phyloP scores from a whole-genome alignment of 2,888 invertebrate species.

The Campoplex capitator region DNA sequence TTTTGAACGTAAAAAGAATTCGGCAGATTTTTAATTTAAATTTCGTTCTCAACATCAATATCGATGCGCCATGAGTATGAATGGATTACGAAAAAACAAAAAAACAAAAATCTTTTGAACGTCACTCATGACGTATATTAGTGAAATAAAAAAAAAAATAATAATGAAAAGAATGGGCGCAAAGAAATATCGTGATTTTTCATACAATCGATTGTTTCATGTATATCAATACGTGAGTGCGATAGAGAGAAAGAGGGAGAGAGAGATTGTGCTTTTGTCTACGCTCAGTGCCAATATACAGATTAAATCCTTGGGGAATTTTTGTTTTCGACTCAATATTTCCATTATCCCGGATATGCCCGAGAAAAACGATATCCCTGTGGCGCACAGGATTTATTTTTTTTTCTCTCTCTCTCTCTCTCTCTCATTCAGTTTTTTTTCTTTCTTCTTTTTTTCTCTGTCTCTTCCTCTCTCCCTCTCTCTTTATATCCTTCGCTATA shows the following conservation, averaged over 20 bases:
- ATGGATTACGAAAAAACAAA: neutral
- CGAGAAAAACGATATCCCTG: constrained; percentile 64
- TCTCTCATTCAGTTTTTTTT: constrained; percentile 24
- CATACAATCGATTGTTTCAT: constrained; percentile 45
- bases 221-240: constrained; percentile 6
- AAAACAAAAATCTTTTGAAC: neutral
- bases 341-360: constrained; percentile 63
- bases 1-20: neutral
- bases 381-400: constrained; percentile 48
- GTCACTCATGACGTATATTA: neutral
- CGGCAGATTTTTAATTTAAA: neutral
- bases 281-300: constrained; percentile 34
- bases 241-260: neutral
- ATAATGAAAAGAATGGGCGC: constrained; percentile 13
- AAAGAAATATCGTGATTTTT: constrained; percentile 56
- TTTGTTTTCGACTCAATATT: constrained; percentile 66
- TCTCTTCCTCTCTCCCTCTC: constrained; percentile 25
- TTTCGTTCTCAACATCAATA: neutral
- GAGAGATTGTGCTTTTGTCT: constrained; percentile 24
- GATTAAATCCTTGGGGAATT: constrained; percentile 58
- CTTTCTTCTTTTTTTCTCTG: constrained; percentile 12
- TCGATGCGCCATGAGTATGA: neutral
- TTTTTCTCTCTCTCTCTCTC: constrained; percentile 19
- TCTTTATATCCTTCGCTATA: constrained; percentile 15
- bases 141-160: neutral